phyloP scores from a whole-genome alignment of 2,797 vertebrate species.

The Takifugu rubripes region DNA sequence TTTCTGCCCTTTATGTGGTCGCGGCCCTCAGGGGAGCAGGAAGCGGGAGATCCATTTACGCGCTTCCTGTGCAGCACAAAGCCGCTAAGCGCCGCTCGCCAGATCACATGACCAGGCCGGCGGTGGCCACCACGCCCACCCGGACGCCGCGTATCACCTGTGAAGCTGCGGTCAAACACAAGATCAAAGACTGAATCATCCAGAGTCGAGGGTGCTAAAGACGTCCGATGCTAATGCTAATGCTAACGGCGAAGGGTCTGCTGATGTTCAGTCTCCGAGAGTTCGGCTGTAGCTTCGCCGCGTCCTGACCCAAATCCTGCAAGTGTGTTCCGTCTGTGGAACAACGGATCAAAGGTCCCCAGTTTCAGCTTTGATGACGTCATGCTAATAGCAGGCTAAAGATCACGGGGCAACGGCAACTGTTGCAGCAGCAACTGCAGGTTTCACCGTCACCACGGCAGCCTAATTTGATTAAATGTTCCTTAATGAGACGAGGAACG shows the following conservation, averaged over 20 bases:
- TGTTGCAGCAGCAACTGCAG: no score
- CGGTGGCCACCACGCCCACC: slow-evolving; percentile 11
- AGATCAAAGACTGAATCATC: background rate
- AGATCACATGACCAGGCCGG: slow-evolving; percentile 52
- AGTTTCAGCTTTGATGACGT: no score
- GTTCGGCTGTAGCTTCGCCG: no score
- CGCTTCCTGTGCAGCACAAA: slow-evolving; percentile 58
- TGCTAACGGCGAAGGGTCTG: no score
- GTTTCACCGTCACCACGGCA: no score
- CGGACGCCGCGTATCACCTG: slow-evolving; percentile 7
- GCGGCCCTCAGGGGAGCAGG: slow-evolving; percentile 44
- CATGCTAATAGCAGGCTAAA: background rate
- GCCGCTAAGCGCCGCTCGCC: slow-evolving; percentile 17
- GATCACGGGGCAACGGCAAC: no score
- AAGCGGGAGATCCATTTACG: slow-evolving; percentile 44
- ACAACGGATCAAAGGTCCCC: no score
- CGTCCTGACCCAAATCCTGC: background rate
- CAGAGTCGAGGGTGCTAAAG: no score
- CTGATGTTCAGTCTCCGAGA: no score
- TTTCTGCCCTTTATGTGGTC: slow-evolving; percentile 56
- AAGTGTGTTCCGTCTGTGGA: background rate
- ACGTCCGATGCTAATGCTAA: no score
- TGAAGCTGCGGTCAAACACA: slow-evolving; percentile 9
- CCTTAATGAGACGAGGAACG: no score
- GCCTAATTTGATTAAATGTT: no score